Base-by-base conservation (phyloP, 2,888 invertebrate genomes). In the Drosophila macrospina region DNA sequence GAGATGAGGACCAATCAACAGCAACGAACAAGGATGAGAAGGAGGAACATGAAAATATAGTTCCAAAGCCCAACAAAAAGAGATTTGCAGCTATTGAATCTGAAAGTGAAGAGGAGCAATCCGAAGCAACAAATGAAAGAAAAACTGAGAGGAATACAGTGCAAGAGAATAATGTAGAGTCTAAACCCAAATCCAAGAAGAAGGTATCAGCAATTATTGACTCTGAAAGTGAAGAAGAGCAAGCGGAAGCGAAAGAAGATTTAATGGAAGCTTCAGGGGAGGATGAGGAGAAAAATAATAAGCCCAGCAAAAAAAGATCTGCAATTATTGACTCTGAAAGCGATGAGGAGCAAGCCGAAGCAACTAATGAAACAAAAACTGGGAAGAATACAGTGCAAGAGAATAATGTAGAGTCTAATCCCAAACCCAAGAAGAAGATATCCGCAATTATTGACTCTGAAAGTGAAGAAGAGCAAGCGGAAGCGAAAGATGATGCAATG, bases 241-340 rank as follows among this genome's bases (percentile, higher is more conserved):
- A 24, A 34, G 20, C 4, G 6, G 20, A 20, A 20, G 20, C 20
- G 20, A 8, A 20, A 15, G 26, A 34, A 2, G 11, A 20, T 11
- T 30, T 10, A 11, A n/a, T n/a, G n/a, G 26, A 1, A 13, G 1
- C 26, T 26, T 10, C 1, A 1, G 13, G 24, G 0, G 10, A 26
- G 24, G 5, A 26, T 3, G 11, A 20, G 20, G 20, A 20, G 6
- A 0, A 41, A 16, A 5, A 10, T 24, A 5, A 26, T 1, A 54
- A 61, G 10, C 1, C 16, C 24, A 51, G 61, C 4, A 86, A 59
- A 26, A 74, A 77, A 5, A 90, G 80, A 10, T 74, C 78, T 0
- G 37, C 67, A 1, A 42, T 85, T 15, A 65, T 80, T 15, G 80
- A 79, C 45, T 78, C 89, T 1, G 89, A 88, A 20, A 89, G 82